Percentiles rank a stretch among this genome's conserved stretches.
Conservation (phyloP, 2,113 vertebrate genomes). For the Gulo gulo region DNA sequence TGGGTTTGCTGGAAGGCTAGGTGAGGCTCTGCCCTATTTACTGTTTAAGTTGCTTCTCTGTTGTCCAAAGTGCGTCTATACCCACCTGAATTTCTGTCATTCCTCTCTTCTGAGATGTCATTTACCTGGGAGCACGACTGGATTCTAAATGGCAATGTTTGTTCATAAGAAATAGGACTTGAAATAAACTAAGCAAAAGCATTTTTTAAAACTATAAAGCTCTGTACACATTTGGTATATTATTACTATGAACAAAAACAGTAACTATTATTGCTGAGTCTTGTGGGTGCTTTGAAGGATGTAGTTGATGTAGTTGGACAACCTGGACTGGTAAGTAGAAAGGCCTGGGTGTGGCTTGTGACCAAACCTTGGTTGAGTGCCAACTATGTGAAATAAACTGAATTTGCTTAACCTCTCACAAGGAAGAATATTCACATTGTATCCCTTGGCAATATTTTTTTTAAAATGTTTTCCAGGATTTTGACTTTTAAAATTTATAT, state of each 20-base stretch:
- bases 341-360: background rate
- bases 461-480: background rate
- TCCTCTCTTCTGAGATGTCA: background rate
- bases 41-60: background rate
- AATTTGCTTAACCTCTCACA: background rate
- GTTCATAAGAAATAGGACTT: background rate
- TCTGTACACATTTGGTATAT: background rate
- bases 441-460: background rate
- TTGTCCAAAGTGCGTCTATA: background rate
- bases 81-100: no score
- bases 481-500: background rate
- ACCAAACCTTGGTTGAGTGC: no score
- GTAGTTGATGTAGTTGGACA: background rate
- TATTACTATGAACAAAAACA: background rate
- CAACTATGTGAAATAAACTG: background rate
- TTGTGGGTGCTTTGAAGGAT: background rate
- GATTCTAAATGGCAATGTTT: background rate
- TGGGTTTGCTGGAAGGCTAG: background rate
- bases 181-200: background rate
- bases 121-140: background rate
- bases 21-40: background rate
- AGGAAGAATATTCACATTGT: background rate
- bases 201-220: background rate
- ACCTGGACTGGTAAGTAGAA: background rate
- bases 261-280: background rate